These are phyloP conservation scores for Percopsis transmontana DNA, from an alignment of 2,113 vertebrate genomes.

Conservation along the genomic window DNA sequence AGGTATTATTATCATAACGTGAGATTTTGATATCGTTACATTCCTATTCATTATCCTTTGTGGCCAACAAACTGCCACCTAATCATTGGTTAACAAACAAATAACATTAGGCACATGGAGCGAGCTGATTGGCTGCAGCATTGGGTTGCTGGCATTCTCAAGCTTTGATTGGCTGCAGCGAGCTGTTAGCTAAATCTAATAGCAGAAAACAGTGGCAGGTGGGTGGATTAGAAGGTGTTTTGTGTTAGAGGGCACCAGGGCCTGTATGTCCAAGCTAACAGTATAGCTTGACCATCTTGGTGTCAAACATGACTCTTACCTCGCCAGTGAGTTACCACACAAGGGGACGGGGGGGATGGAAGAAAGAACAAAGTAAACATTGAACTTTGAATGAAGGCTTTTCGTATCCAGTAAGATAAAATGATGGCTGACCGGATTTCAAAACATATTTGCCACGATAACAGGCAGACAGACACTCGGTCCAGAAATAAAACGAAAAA, in stretches of 20 bases:
- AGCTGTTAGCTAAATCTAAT: too few species aligned
- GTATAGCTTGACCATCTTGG: background rate
- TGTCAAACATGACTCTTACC: conserved; percentile 49
- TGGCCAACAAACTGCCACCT: background rate
- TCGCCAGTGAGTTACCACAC: conserved; percentile 39
- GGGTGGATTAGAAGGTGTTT: too few species aligned
- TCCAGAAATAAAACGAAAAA: background rate
- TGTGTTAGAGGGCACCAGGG: background rate
- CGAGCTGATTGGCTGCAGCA: conserved; percentile 9
- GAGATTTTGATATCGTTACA: too few species aligned
- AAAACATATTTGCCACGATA: background rate
- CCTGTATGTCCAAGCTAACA: conserved; percentile 1
- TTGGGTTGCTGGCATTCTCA: background rate
- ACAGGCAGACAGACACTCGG: background rate
- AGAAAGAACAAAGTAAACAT: conserved; percentile 38
- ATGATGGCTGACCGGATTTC: background rate
- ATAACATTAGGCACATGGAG: background rate
- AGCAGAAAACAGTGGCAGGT: background rate
- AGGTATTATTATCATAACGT: too few species aligned
- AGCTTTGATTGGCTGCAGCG: background rate
- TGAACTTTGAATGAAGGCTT: background rate
- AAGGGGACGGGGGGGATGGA: conserved; percentile 20
- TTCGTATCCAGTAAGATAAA: background rate
- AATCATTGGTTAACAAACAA: conserved; percentile 36
- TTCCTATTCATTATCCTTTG: background rate